Percentiles rank a stretch among this genome's conserved stretches.
Conservation (phyloP, 2,888 invertebrate species). For the Hoplodrina ambigua region DNA sequence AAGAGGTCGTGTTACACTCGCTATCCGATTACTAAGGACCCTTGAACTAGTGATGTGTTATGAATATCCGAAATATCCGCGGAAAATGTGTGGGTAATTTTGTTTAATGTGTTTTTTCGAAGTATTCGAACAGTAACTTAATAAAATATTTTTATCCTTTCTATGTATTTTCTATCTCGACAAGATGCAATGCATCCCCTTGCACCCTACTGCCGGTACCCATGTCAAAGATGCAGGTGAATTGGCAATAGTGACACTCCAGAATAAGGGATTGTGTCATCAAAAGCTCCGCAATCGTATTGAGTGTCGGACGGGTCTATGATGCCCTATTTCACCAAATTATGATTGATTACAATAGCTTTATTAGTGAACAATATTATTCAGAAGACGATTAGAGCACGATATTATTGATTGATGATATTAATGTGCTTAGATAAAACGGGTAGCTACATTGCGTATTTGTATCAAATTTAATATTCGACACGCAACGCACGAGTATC, state of each 20-base stretch:
- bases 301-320: too few species aligned
- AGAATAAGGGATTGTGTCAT: too few species aligned
- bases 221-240: too few species aligned
- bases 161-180: too few species aligned
- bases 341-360: not conserved
- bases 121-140: too few species aligned
- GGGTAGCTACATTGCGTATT: not conserved
- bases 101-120: too few species aligned
- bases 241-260: too few species aligned
- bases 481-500: constrained; percentile 11
- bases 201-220: too few species aligned
- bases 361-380: not conserved
- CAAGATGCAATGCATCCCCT: too few species aligned
- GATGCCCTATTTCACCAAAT: too few species aligned
- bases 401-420: constrained; percentile 18
- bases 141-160: too few species aligned
- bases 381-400: constrained; percentile 4
- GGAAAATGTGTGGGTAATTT: not conserved
- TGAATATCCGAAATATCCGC: constrained; percentile 20
- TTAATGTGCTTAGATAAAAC: constrained; percentile 12
- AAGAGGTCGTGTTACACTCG: constrained; percentile 36
- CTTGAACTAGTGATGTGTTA: constrained; percentile 38
- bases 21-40: constrained; percentile 53
- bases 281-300: too few species aligned
- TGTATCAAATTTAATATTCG: constrained; percentile 4